Percentiles rank a stretch among this genome's conserved stretches.
phyloP scores from a whole-genome alignment of 92 coral and sea anemone species.

The Ricordea florida region DNA sequence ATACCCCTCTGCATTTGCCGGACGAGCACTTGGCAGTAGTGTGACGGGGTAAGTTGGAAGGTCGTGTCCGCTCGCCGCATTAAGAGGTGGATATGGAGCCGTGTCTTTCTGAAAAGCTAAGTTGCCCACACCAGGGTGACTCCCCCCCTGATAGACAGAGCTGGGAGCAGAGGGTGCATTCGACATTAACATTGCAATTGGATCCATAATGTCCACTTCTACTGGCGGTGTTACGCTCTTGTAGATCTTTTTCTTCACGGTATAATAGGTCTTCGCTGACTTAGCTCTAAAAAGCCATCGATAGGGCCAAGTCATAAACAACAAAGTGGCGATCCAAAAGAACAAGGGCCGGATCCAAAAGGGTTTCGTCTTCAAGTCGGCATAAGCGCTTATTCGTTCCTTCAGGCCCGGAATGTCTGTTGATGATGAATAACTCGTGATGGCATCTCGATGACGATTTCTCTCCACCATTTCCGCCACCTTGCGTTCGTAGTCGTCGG shows the following conservation, averaged over 20 bases:
- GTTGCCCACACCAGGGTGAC: not conserved
- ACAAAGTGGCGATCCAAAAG: conserved; percentile 71
- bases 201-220: conserved; percentile 66
- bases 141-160: not conserved
- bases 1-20: no score
- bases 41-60: not conserved
- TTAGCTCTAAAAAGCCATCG: conserved; percentile 84
- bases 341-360: conserved; percentile 67
- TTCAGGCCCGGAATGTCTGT: conserved; percentile 64
- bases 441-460: conserved; percentile 61
- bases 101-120: not conserved
- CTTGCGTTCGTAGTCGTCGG: conserved; percentile 49
- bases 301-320: conserved; percentile 74
- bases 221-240: conserved; percentile 55
- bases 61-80: no score
- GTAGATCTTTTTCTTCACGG: conserved; percentile 66
- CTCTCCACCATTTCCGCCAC: conserved; percentile 49
- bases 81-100: not conserved
- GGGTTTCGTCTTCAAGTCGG: conserved; percentile 41
- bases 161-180: not conserved
- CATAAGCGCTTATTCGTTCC: conserved; percentile 69
- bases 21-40: not conserved
- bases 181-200: conserved; percentile 35
- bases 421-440: conserved; percentile 44
- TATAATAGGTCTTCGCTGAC: conserved; percentile 61